These are phyloP conservation scores for Thymallus thymallus DNA, from an alignment of 2,113 vertebrate genomes.

Conservation along the genomic window DNA sequence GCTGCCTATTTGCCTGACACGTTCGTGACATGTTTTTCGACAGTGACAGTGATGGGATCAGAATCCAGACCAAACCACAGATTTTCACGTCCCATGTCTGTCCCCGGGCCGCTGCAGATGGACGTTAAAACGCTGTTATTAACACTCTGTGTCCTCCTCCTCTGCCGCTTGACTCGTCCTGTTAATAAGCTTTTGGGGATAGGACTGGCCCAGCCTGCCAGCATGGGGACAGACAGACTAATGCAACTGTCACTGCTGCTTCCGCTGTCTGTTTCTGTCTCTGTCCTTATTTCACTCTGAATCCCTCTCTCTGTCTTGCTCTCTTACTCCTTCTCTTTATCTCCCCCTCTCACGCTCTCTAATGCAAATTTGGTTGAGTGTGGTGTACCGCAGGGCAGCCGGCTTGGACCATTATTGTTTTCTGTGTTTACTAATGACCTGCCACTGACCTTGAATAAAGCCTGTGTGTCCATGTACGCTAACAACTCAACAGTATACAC, in stretches of 20 bases:
- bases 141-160: conserved; percentile 11
- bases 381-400: too few relatives aligned
- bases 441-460: too few relatives aligned
- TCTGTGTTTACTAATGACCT: too few relatives aligned
- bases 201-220: conserved; percentile 18
- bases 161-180: conserved; percentile 31
- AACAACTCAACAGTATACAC: too few relatives aligned
- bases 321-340: not conserved
- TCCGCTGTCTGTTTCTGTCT: conserved; percentile 16
- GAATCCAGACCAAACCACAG: not conserved
- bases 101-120: conserved; percentile 24
- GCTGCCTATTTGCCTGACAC: conserved; percentile 26
- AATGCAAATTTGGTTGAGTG: too few relatives aligned
- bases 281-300: conserved; percentile 9
- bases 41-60: not conserved
- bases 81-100: conserved; percentile 27
- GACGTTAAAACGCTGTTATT: conserved; percentile 47
- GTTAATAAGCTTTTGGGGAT: conserved; percentile 33
- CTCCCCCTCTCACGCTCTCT: conserved; percentile 1
- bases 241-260: not conserved
- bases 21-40: not conserved
- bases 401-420: too few relatives aligned
- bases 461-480: too few relatives aligned
- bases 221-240: not conserved
- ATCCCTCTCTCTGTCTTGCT: conserved; percentile 20